These are phyloP conservation scores for Melanotaenia boesemani DNA, from an alignment of 2,797 vertebrate genomes.

Conservation along the genomic window DNA sequence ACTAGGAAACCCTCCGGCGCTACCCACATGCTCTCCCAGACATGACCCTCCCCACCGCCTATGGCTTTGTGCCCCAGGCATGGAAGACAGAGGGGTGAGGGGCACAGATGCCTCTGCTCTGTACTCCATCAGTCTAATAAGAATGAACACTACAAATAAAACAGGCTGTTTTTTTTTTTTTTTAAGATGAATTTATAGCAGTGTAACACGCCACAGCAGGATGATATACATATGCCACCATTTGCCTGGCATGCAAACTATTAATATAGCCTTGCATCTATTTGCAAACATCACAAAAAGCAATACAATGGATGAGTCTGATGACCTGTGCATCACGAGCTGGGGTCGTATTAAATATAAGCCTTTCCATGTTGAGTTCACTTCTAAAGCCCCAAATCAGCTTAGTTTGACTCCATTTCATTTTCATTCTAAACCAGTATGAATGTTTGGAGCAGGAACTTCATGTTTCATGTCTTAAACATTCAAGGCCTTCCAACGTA, in stretches of 20 bases:
- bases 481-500: neutral
- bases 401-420: neutral
- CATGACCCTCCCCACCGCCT: conserved; percentile 38
- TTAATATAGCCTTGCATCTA: conserved; percentile 14
- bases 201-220: conserved; percentile 40
- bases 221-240: conserved; percentile 53
- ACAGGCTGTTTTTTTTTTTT: conserved; percentile 31
- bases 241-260: conserved; percentile 59
- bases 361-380: conserved; percentile 21
- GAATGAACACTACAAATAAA: conserved; percentile 73
- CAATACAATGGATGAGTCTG: conserved; percentile 31
- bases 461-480: neutral
- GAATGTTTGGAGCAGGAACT: neutral
- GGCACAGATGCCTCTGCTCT: conserved; percentile 64
- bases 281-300: conserved; percentile 37
- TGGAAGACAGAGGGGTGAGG: conserved; percentile 48
- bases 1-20: conserved; percentile 51
- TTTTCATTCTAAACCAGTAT: neutral
- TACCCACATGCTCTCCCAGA: conserved; percentile 40
- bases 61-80: conserved; percentile 69
- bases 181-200: neutral
- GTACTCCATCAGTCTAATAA: conserved; percentile 69
- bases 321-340: conserved; percentile 29
- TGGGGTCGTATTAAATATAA: conserved; percentile 10
- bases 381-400: conserved; percentile 15